Base-by-base conservation (phyloP, 2,113 vertebrate genomes). In the Poicephalus gulielmi region DNA sequence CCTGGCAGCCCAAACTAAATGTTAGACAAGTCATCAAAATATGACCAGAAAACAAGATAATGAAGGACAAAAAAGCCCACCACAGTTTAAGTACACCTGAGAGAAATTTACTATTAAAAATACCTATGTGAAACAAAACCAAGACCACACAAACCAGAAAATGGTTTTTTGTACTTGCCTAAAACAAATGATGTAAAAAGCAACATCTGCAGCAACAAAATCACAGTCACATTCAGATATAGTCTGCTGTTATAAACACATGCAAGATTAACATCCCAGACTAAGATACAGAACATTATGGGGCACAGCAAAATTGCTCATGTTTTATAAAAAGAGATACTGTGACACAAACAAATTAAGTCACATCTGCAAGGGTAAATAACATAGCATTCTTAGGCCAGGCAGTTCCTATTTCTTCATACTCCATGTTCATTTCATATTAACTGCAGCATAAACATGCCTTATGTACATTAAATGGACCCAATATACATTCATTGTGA, bases 1-100 rank as follows among this genome's bases (percentile, higher is more conserved):
- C 52, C 69, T 68, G 23, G 27, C 31, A 92, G n/a, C 30, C 31
- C 92, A 70, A 96, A 93, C 41, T 59, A 70, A 86, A 92, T 89
- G 74, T 84, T 92, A 89, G 90, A 82, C 20, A 69, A 91, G 12
- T 41, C 49, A 82, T 63, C 69, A 91, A 86, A 96, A 91, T 69
- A 91, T 63, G 69, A 52, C 57, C 81, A 86, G 73, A 78, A 92
- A 80, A 63, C 57, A 71, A 46, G 44, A 82, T 37, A 59, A 77
- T 68, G 63, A 69, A 80, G 68, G 44, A 68, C 25, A 83, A 81
- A 83, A 75, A 63, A 12, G 1, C 1, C 18, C n/a, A 76, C 5
- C 30, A 39, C 20, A 63, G 33, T 62, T 92, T 67, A 91, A 86
- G 17, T 41, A 83, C 5, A 79, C 10, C 17, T 35, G 30, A 80